Evolutionary conservation across 2,797 vertebrate genomes (phyloP).

Genomic region (Acipenser ruthenus): DNA sequence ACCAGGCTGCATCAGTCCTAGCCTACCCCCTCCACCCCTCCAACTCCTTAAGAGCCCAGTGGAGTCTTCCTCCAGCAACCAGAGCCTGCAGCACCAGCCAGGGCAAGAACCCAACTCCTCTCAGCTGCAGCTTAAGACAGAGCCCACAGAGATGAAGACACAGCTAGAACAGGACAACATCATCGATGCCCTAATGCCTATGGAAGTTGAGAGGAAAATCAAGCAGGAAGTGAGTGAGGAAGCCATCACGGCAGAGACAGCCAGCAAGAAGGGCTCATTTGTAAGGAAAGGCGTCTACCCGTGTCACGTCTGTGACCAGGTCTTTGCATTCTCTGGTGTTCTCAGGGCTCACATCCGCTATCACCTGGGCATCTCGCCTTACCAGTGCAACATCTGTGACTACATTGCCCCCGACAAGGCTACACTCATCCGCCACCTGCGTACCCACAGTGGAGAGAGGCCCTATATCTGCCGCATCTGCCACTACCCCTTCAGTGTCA

Average conservation of each 20-base stretch:
- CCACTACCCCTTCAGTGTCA: slow-evolving; percentile 95
- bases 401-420: slow-evolving; percentile 93
- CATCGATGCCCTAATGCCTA: slow-evolving; percentile 69
- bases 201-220: slow-evolving; percentile 70
- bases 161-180: slow-evolving; percentile 78
- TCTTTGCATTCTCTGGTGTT: slow-evolving; percentile 81
- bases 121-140: slow-evolving; percentile 44
- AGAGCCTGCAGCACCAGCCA: slow-evolving; percentile 39
- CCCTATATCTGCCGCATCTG: slow-evolving; percentile 94
- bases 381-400: slow-evolving; percentile 93
- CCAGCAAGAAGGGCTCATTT: slow-evolving; percentile 50
- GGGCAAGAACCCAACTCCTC: slow-evolving; percentile 35
- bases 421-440: slow-evolving; percentile 86
- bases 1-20: slow-evolving; percentile 83
- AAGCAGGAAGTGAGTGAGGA: slow-evolving; percentile 78
- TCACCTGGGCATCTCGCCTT: slow-evolving; percentile 84
- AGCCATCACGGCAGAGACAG: slow-evolving; percentile 52
- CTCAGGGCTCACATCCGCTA: slow-evolving; percentile 88
- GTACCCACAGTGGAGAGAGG: slow-evolving; percentile 89
- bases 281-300: slow-evolving; percentile 76
- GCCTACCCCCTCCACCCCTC: slow-evolving; percentile 71
- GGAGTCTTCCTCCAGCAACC: slow-evolving; percentile 48
- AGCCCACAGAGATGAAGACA: slow-evolving; percentile 58
- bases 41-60: slow-evolving; percentile 63
- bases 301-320: slow-evolving; percentile 88